A percentile compares a stretch with the other conserved stretches of the same genome.
phyloP scores from a whole-genome alignment of 92 coral and sea anemone genomes.

The Phenganax subtilis region DNA sequence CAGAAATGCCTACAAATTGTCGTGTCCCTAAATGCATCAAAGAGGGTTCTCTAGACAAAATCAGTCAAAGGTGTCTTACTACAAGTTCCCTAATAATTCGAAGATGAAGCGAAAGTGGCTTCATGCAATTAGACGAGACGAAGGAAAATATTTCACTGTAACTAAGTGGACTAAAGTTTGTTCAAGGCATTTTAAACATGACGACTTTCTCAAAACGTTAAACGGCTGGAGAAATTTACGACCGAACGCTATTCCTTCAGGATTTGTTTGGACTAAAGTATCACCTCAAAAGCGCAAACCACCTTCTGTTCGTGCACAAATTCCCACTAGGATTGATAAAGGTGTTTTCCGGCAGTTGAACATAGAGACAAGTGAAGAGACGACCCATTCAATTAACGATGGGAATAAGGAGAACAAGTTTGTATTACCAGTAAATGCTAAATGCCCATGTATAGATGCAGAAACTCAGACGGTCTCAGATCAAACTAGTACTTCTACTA shows the following conservation, averaged over 20 bases:
- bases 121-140: slow-evolving; percentile 41
- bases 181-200: slow-evolving; percentile 38
- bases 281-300: not conserved
- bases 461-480: no score
- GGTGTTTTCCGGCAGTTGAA: no score
- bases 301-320: not conserved
- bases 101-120: slow-evolving; percentile 31
- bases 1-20: slow-evolving; percentile 1
- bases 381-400: no score
- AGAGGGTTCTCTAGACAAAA: slow-evolving; percentile 29
- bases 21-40: slow-evolving; percentile 38
- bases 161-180: slow-evolving; percentile 29
- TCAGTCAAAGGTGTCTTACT: slow-evolving; percentile 32
- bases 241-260: slow-evolving; percentile 36
- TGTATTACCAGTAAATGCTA: no score
- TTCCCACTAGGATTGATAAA: not conserved
- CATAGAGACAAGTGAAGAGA: no score
- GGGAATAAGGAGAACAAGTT: no score
- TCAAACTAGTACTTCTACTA: no score
- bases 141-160: slow-evolving; percentile 25
- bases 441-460: no score
- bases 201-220: slow-evolving; percentile 22
- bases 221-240: not conserved
- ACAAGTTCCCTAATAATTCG: slow-evolving; percentile 21
- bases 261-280: slow-evolving; percentile 25